Evolutionary conservation across 2,797 vertebrate species (phyloP), one percentile per base, ranked within the genome.

Genomic region (Astyanax mexicanus): DNA sequence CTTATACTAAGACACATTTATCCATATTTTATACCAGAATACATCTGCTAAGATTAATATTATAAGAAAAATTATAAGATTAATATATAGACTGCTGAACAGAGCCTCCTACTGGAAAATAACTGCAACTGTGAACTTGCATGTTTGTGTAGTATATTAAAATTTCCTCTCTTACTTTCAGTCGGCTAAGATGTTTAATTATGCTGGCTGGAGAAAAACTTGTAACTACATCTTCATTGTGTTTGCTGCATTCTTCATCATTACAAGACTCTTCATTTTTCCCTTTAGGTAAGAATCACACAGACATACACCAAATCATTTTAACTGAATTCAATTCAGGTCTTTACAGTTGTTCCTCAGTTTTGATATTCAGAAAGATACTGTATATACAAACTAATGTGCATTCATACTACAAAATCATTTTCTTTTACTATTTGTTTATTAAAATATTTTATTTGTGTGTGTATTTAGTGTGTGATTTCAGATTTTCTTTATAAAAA

Each of bases 151-250:
- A 9, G 4, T 45, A 11, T 10, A 44, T 17, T 19, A 45, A 17
- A 38, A 52, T 13, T 15, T 4, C 45, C 21, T 51, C 12, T 72
- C 21, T 62, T 3, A 67, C 8, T 58, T 21, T 44, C 75, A 94
- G 97, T 98, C 97, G 12, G 97, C 97, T 70, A 99, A 99, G 89
- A 99, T 98, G 96, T 98, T 99, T 77, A 98, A 98, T 91, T 99
- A 98, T 10, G 97, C 97, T 0, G 95, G 96, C 37, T 99, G 97
- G 97, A 94, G 96, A 72, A 96, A 95, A 62, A 93, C 95, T 62
- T 98, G 96, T 78, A 97, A 99, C 87, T 94, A 93, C 86, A 94
- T 99, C 90, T 99, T 99, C 91, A 96, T 99, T 4, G 72, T 96
- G 51, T 99, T 99, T 2, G 96, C 97, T 1, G 83, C 90, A 0